These are phyloP conservation scores for Holacanthella duospinosa DNA, from an alignment of 2,888 invertebrate species.

Conservation along the genomic window DNA sequence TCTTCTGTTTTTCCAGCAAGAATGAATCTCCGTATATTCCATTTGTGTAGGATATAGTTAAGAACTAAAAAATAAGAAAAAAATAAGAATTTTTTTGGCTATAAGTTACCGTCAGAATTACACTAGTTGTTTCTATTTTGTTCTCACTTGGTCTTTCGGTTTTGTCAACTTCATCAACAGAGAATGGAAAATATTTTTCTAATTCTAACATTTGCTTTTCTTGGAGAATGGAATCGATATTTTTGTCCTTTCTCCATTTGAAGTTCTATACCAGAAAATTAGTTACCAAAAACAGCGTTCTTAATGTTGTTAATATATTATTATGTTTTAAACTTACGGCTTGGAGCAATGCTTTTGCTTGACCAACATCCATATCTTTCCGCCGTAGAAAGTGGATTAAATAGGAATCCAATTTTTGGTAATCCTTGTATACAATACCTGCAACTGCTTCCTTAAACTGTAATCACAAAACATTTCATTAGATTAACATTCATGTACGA, in stretches of 20 bases:
- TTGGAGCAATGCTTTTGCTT: neutral
- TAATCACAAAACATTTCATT: too few species aligned
- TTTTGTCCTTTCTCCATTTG: neutral
- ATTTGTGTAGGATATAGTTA: neutral
- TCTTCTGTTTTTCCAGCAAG: neutral
- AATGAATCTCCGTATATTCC: neutral
- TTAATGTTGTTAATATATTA: too few species aligned
- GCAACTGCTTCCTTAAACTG: neutral
- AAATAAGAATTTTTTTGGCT: neutral
- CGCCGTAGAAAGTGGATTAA: neutral
- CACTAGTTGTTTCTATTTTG: too few species aligned
- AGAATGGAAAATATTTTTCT: neutral
- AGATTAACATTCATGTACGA: too few species aligned
- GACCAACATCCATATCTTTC: neutral
- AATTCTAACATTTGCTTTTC: neutral
- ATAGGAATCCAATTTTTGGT: neutral
- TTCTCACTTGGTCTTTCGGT: neutral
- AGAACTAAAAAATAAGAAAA: neutral
- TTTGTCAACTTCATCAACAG: neutral
- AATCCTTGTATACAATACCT: neutral
- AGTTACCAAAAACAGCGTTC: neutral
- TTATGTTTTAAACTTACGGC: neutral
- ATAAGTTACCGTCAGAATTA: neutral
- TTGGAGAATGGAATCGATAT: neutral
- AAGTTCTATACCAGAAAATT: neutral